A percentile compares a stretch with the other conserved stretches of the same genome.
Conservation (phyloP, 2,797 vertebrate species). For the Scyliorhinus canicula region DNA sequence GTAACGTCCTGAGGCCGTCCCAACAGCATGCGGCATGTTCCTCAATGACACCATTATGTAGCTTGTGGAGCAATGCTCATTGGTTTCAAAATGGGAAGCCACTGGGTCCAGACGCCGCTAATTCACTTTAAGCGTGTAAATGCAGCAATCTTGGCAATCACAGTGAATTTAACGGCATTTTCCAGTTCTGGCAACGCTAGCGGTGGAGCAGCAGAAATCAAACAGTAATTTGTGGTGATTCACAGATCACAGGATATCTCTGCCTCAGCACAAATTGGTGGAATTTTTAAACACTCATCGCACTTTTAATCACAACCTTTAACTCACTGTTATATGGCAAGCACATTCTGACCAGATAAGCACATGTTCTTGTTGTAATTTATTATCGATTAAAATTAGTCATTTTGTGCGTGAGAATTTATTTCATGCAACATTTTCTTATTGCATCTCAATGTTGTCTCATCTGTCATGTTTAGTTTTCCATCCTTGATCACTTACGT, state of each 20-base stretch:
- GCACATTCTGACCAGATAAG: background rate
- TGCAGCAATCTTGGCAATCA: background rate
- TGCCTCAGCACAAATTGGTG: no score
- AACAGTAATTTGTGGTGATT: background rate
- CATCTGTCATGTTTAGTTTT: background rate
- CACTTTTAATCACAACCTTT: background rate
- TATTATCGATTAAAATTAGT: background rate
- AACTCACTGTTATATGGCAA: background rate
- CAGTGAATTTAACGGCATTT: background rate
- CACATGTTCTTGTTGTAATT: background rate
- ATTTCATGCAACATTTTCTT: background rate
- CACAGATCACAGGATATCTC: background rate
- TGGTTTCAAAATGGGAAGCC: background rate
- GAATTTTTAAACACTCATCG: no score
- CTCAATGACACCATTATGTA: no score
- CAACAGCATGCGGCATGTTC: no score
- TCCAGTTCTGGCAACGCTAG: background rate
- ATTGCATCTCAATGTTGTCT: background rate
- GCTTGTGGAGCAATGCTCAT: background rate
- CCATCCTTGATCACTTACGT: background rate
- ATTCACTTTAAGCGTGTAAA: background rate
- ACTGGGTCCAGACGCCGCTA: background rate
- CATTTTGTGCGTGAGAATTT: background rate
- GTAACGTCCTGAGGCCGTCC: no score
- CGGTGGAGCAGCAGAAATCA: background rate